These are phyloP conservation scores for Zoroaster sp. DNA, from an alignment of 53 echinoderm and acorn worm genomes.

Conservation along the genomic window DNA sequence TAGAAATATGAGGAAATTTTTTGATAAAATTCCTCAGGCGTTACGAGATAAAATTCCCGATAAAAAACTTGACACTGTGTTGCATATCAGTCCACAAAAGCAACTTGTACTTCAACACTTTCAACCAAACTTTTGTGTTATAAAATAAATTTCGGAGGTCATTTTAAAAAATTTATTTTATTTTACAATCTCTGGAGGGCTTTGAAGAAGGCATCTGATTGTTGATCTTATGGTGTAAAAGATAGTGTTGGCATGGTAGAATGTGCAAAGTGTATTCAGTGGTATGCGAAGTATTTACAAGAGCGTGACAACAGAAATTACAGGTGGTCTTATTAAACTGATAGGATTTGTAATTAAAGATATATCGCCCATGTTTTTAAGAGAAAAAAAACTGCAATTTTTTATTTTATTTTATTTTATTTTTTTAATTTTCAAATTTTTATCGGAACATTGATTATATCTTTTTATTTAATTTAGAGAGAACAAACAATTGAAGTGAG, in stretches of 20 bases:
- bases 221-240: neutral
- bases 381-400: no score
- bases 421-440: no score
- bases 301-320: neutral
- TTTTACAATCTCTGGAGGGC: neutral
- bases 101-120: neutral
- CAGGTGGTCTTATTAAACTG: no score
- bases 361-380: no score
- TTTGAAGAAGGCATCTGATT: no score
- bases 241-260: neutral
- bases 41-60: neutral
- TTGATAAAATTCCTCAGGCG: neutral
- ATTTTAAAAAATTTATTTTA: neutral
- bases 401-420: no score
- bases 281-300: neutral
- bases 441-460: no score
- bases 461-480: no score
- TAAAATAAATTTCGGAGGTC: no score
- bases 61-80: neutral
- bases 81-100: neutral
- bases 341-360: no score
- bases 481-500: no score
- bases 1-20: no score
- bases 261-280: neutral
- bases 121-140: neutral